Evolutionary conservation across 2,888 invertebrate species (phyloP).

Genomic region (Stictocephala bisonia): DNA sequence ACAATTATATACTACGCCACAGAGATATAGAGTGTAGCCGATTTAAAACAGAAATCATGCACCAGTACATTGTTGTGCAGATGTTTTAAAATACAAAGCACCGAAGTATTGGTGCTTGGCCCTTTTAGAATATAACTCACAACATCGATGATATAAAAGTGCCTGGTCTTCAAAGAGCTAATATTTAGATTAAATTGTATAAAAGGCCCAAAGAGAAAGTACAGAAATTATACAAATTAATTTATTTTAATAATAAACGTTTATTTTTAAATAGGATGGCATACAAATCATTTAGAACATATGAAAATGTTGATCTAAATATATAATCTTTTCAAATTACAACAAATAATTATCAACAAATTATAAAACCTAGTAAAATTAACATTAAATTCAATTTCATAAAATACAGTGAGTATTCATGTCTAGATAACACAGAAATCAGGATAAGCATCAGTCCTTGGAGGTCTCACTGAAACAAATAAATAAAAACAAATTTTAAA

Average conservation of each 20-base stretch:
- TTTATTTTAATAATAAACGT: conserved; percentile 39
- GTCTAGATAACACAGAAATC: conserved; percentile 34
- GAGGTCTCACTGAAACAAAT: conserved; percentile 22
- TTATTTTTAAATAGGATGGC: conserved; percentile 16
- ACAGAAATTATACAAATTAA: too few relatives aligned
- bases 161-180: too few relatives aligned
- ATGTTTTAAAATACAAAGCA: too few relatives aligned
- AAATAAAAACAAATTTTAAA: conserved; percentile 16
- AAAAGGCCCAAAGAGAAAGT: too few relatives aligned
- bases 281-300: conserved; percentile 25
- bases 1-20: too few relatives aligned
- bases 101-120: too few relatives aligned
- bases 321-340: conserved; percentile 38
- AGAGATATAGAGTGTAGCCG: too few relatives aligned
- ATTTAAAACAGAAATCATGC: too few relatives aligned
- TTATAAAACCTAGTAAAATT: conserved; percentile 39
- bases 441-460: neutral
- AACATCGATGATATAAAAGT: too few relatives aligned
- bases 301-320: conserved; percentile 31
- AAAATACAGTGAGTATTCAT: conserved; percentile 26
- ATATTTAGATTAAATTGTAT: too few relatives aligned
- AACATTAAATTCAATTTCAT: conserved; percentile 26
- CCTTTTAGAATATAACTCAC: too few relatives aligned
- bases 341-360: conserved; percentile 41
- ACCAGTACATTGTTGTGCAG: too few relatives aligned